Evolutionary conservation across 92 coral and sea anemone species (phyloP).

Genomic region (Parazoanthus darwini): DNA sequence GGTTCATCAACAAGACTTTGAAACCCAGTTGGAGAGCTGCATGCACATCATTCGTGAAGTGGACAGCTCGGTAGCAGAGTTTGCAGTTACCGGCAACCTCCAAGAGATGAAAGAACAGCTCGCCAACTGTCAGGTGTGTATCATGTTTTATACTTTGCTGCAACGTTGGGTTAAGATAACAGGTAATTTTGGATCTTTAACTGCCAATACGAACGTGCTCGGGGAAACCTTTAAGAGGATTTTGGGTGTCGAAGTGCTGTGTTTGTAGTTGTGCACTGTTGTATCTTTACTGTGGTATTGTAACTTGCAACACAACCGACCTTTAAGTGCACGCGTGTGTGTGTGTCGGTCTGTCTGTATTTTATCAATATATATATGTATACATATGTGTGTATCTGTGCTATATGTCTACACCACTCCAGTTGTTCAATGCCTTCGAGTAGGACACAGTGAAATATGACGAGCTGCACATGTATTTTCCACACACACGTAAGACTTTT

Average conservation of each 20-base stretch:
- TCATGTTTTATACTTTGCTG: neutral
- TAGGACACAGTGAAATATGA: neutral
- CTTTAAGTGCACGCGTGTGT: too few species aligned
- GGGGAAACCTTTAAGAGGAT: too few species aligned
- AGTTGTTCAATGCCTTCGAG: neutral
- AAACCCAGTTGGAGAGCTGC: constrained; percentile 84
- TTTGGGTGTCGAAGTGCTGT: too few species aligned
- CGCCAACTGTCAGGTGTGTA: constrained; percentile 75
- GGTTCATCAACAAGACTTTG: constrained; percentile 88
- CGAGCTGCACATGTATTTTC: too few species aligned
- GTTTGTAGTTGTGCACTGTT: too few species aligned
- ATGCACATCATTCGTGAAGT: constrained; percentile 76
- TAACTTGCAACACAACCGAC: too few species aligned
- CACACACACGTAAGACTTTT: too few species aligned
- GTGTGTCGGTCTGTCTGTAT: neutral
- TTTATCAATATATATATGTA: neutral
- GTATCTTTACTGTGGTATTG: too few species aligned
- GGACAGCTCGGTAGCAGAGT: constrained; percentile 60
- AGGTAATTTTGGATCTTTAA: neutral
- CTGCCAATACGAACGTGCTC: too few species aligned
- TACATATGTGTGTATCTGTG: too few species aligned
- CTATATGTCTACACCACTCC: too few species aligned
- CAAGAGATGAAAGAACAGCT: constrained; percentile 81
- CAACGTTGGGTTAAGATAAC: neutral
- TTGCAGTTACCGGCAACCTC: constrained; percentile 61